Conservation (phyloP, 1,140 invertebrate species). For the Nasonia vitripennis region DNA sequence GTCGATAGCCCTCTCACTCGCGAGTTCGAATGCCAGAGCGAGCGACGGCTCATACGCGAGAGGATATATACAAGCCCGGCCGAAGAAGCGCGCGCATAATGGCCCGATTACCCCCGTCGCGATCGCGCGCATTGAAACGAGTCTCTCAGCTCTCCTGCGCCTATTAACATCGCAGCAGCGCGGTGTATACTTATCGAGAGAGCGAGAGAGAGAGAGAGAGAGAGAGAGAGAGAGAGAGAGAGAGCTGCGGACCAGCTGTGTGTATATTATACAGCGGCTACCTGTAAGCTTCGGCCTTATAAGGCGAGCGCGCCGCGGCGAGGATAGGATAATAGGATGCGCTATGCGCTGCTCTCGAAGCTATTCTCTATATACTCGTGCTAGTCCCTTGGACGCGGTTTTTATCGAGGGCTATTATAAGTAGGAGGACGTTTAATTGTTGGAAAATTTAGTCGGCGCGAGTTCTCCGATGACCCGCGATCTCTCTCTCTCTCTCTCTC, state of each 20-base stretch:
- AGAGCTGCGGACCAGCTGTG: neutral
- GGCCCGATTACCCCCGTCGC: conserved; percentile 30
- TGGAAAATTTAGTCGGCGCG: too few species aligned
- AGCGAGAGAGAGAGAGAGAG: too few species aligned
- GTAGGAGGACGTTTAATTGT: too few species aligned
- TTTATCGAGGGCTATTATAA: neutral
- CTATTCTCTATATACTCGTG: neutral
- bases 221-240: neutral
- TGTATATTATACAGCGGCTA: conserved; percentile 46
- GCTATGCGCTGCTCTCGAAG: conserved; percentile 51
- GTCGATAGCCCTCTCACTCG: neutral
- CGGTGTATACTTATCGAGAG: neutral
- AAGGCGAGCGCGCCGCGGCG: conserved; percentile 55
- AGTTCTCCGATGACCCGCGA: neutral
- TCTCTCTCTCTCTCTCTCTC: neutral
- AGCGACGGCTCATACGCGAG: neutral
- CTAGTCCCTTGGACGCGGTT: neutral
- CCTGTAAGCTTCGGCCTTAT: conserved; percentile 60
- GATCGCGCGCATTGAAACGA: neutral
- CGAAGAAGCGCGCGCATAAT: neutral
- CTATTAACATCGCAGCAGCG: conserved; percentile 15
- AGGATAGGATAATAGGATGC: conserved; percentile 70
- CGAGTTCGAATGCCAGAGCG: neutral
- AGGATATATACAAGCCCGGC: neutral
- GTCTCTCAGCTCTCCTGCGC: neutral